These are phyloP conservation scores for Lepidochrysops patricia DNA, from an alignment of 2,888 invertebrate species.

Conservation along the genomic window DNA sequence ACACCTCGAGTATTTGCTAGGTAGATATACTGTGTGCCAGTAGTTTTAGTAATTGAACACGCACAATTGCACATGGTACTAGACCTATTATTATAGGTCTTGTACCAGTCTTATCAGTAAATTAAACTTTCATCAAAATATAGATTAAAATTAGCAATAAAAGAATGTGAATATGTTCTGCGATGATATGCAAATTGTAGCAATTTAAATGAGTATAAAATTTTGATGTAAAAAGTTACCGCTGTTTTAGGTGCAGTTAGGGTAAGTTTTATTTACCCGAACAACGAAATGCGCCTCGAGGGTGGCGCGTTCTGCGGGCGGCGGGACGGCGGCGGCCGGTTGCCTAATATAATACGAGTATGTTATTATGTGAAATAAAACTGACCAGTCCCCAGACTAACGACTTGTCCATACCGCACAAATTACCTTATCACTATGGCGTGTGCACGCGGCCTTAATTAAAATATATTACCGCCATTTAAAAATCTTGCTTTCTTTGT, in stretches of 20 bases:
- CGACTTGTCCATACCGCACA: slow-evolving; percentile 35
- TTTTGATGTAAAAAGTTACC: slow-evolving; percentile 26
- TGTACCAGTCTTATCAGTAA: too few species aligned
- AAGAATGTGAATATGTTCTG: neutral
- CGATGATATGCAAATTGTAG: slow-evolving; percentile 14
- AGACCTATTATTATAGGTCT: too few species aligned
- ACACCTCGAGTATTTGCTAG: too few species aligned
- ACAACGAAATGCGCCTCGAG: slow-evolving; percentile 38
- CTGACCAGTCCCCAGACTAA: slow-evolving; percentile 37
- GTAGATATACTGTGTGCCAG: too few species aligned
- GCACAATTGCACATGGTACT: too few species aligned
- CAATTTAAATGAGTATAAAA: slow-evolving; percentile 15
- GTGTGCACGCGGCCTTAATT: slow-evolving; percentile 58
- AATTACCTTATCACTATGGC: slow-evolving; percentile 54
- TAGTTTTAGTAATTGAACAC: too few species aligned
- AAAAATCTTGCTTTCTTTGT: slow-evolving; percentile 45
- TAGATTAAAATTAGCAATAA: neutral
- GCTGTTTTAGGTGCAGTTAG: slow-evolving; percentile 43
- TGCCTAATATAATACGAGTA: too few species aligned
- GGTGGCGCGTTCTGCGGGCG: slow-evolving; percentile 39
- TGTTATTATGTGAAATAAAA: slow-evolving; percentile 70
- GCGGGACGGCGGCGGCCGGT: slow-evolving; percentile 39
- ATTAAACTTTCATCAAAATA: neutral
- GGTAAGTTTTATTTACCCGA: slow-evolving; percentile 58
- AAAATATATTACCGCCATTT: slow-evolving; percentile 63